Evolutionary conservation across 2,113 vertebrate genomes (phyloP).

Genomic region (Clarias batrachus): DNA sequence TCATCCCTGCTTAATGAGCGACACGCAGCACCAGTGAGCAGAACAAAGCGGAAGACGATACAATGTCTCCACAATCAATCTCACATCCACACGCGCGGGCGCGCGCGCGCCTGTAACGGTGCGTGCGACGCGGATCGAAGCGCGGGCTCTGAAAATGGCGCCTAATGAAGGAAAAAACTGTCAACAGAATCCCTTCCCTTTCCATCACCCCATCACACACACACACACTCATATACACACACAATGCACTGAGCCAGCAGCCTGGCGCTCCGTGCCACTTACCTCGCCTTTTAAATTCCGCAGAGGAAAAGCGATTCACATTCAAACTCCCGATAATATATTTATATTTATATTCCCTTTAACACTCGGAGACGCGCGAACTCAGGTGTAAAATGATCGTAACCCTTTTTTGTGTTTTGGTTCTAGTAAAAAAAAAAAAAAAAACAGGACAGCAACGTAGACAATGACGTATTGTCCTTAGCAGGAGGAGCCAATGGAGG

Average conservation of each 20-base stretch:
- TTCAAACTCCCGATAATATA: neutral
- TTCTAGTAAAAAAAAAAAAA: slow-evolving; percentile 43
- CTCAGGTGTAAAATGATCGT: slow-evolving; percentile 52
- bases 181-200: slow-evolving; percentile 63
- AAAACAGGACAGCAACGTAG: slow-evolving; percentile 49
- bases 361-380: slow-evolving; percentile 42
- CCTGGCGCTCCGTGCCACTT: slow-evolving; percentile 45
- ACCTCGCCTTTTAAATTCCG: slow-evolving; percentile 49
- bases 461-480: slow-evolving; percentile 63
- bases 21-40: neutral
- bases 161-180: slow-evolving; percentile 64
- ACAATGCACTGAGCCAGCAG: slow-evolving; percentile 36
- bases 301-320: slow-evolving; percentile 33
- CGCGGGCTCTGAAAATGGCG: slow-evolving; percentile 74
- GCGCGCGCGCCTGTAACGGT: accelerated
- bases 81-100: accelerated
- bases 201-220: slow-evolving; percentile 41
- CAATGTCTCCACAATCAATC: too few relatives aligned
- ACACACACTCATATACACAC: neutral
- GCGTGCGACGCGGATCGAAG: neutral
- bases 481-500: slow-evolving; percentile 61
- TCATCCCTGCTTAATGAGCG: neutral
- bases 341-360: slow-evolving; percentile 13
- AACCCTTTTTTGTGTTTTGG: slow-evolving; percentile 60
- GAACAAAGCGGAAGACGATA: neutral